phyloP scores from a whole-genome alignment of 2,888 invertebrate genomes.

The Melieria omissa region DNA sequence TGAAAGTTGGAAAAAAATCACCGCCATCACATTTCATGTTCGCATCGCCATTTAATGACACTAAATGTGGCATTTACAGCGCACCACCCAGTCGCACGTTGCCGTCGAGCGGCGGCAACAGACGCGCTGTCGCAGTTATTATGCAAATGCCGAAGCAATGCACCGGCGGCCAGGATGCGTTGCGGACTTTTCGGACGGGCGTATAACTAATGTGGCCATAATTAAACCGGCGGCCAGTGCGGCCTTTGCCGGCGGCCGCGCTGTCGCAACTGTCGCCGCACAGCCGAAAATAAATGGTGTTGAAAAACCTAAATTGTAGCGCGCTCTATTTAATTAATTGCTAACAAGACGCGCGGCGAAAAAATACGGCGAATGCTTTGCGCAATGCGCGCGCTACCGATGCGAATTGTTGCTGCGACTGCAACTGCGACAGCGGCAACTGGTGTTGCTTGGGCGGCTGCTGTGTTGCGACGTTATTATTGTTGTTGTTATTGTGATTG shows the following conservation, averaged over 20 bases:
- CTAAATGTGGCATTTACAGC: slow-evolving; percentile 35
- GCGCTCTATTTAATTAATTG: slow-evolving; percentile 41
- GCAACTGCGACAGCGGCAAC: slow-evolving; percentile 1
- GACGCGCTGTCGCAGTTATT: slow-evolving; percentile 25
- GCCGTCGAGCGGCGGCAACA: neutral
- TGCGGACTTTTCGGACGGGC: slow-evolving; percentile 14
- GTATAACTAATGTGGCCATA: slow-evolving; percentile 29
- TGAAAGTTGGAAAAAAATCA: slow-evolving; percentile 9
- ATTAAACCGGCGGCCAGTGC: slow-evolving; percentile 24
- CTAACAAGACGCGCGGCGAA: slow-evolving; percentile 36
- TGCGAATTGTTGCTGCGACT: neutral
- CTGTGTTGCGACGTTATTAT: neutral
- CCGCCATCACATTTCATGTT: slow-evolving; percentile 19
- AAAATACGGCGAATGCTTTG: neutral
- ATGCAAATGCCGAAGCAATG: slow-evolving; percentile 34
- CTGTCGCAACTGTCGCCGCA: slow-evolving; percentile 8
- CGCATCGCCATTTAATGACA: slow-evolving; percentile 35
- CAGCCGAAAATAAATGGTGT: slow-evolving; percentile 37
- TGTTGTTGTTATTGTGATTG: neutral
- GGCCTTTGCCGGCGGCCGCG: slow-evolving; percentile 9
- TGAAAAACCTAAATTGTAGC: slow-evolving; percentile 32
- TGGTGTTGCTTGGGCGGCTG: neutral
- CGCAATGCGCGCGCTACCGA: neutral
- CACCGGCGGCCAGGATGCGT: slow-evolving; percentile 1
- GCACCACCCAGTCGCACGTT: slow-evolving; percentile 7